A percentile compares a stretch with the other conserved stretches of the same genome.
phyloP scores from a whole-genome alignment of 2,113 vertebrate genomes.

The Menura novaehollandiae region DNA sequence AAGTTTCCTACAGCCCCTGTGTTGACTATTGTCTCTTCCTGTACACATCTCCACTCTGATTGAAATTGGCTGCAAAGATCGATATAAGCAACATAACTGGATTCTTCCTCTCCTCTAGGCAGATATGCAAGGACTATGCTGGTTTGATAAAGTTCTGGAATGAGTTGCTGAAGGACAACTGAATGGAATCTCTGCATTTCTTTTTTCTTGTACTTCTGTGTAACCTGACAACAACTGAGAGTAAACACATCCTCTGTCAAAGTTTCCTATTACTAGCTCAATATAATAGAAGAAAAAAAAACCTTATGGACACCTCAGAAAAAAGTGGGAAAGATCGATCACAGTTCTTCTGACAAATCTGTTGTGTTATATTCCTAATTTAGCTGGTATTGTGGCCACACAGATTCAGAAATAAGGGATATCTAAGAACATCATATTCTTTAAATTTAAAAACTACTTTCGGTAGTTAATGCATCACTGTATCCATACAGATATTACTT shows the following conservation, averaged over 20 bases:
- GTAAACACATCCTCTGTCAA: neutral
- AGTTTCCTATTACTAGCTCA: neutral
- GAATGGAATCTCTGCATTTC: neutral
- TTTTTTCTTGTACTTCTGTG: neutral
- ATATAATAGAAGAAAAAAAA: neutral
- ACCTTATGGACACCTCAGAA: fast-evolving
- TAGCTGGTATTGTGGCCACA: neutral
- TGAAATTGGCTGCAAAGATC: neutral
- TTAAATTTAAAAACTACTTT: neutral
- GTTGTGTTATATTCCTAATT: neutral
- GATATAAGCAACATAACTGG: neutral
- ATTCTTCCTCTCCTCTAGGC: neutral
- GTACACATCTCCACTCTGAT: fast-evolving
- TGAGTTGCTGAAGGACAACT: neutral
- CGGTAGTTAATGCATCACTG: neutral
- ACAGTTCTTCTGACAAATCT: neutral
- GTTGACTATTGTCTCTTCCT: neutral
- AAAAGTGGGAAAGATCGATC: neutral
- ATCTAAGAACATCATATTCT: neutral
- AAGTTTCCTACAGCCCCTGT: neutral
- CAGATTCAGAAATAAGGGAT: neutral
- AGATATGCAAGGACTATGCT: neutral
- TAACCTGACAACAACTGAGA: neutral
- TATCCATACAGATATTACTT: neutral
- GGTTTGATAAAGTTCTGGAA: neutral